Base-by-base conservation (phyloP, 1,140 invertebrate genomes). In the Charaxes varanes region DNA sequence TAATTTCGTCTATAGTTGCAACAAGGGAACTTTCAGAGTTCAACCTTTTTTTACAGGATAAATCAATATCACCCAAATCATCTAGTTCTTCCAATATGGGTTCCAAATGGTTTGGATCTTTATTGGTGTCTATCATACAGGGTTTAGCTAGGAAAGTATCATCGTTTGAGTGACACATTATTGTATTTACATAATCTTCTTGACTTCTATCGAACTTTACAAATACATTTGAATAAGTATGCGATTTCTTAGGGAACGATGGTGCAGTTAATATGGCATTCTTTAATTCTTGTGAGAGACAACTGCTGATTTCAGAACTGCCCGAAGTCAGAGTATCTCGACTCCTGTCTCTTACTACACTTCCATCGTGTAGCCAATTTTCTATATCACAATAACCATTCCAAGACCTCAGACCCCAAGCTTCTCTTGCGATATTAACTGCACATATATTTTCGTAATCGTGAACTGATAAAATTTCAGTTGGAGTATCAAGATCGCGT, bases 361-460 rank as follows among this genome's bases (percentile, higher is more conserved):
- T 89, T 7, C 88, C 87, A 49, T 90, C 88, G 35, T 90, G 89
- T 7, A 87, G 80, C 57, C 87, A 89, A 21, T 88, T 88, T 51
- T 90, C 89, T 40, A 91, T 90, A 47, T 91, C 88, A 5, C 84
- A 87, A 49, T 88, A 89, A 2, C 86, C 87, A 59, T 86, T 86
- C 89, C 89, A 91, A 13, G 88, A 89, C n/a, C 89, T 76, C 23
- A 90, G 81, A 2, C 88, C 89, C 87, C 87, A 89, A n/a, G 87
- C 87, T 52, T 88, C 88, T 44, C 89, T 71, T 2, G 89, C 88
- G 12, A 91, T 87, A 48, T 90, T 90, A 1, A 90, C 72, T 3
- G 89, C 87, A 62, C 89, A 89, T 33, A 91, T 86, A 63, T 90
- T 91, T 64, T 90, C 89, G 53, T 91, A 91, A 58, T 91, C 89